Evolutionary conservation across 2,888 invertebrate species (phyloP), one percentile per base, ranked within the genome.

Genomic region (Caenorhabditis zanzibari): DNA sequence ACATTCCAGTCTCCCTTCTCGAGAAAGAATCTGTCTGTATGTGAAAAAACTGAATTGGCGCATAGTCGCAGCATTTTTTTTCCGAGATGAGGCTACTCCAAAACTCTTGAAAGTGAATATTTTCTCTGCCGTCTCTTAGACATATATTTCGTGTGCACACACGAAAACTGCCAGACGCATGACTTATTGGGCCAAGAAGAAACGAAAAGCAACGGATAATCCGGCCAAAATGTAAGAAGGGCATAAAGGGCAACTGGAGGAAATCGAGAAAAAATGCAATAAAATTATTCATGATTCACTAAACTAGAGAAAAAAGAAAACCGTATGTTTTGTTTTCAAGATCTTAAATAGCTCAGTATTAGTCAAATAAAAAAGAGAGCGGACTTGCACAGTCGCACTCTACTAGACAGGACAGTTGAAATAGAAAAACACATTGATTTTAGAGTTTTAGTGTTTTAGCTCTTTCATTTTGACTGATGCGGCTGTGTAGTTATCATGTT

Each of bases 191-290:
- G 14, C 59, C 22, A 56, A 49, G 38, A 56, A 47, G 35, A 32
- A 66, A 49, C 52, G 73, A 63, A 61, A 54, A 54, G 54, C 35
- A 66, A 44, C 35, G 58, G 58, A 75, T 75, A 54, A 75, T 75
- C 75, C 66, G 66, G 10, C 26, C 56, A 47, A 58, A 66, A 66
- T 47, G 19, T 35, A 68, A 26, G 35, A 32, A 24, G 32, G 22
- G 72, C 9, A 54, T 64, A 41, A 22, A 28, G 28, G 32, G 32
- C 22, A 66, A 52, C 44, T 24, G 56, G 14, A 9, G 14, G 54
- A 22, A 52, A 14, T 54, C 5, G 38, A 9, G 38, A 14, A 3
- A 38, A 61, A 41, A 12, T 19, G 24, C 24, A 24, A 59, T 19
- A n/a, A 41, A 63, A 9, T 63, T 2, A 26, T 16, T n/a, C 44